Conservation (phyloP, 2,797 vertebrate species). For the Enteromius radiatus region DNA sequence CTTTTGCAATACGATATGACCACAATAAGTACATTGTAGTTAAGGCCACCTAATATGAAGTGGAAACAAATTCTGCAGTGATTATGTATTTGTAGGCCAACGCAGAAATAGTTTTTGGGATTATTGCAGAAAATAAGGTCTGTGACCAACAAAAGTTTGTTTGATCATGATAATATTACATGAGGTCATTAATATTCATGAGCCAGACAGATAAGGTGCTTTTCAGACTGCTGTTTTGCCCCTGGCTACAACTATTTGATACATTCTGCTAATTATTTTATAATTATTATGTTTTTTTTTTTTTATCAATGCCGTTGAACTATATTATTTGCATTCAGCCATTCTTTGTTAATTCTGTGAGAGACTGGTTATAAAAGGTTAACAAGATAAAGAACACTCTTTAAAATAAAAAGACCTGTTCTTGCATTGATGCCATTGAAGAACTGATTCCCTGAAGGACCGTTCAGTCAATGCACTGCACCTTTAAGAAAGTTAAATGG, state of each 20-base stretch:
- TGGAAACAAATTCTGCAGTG: neutral
- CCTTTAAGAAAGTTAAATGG: constrained; percentile 22
- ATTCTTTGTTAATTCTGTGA: neutral
- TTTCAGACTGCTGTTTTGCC: neutral
- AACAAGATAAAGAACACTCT: neutral
- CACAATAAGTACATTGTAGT: neutral
- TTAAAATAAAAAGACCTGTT: no score
- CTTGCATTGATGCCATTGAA: no score
- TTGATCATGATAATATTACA: neutral
- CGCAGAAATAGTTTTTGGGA: neutral
- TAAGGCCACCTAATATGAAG: neutral
- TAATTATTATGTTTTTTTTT: neutral
- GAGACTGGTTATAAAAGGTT: neutral
- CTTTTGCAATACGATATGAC: neutral
- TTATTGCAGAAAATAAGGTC: neutral
- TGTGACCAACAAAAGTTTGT: neutral
- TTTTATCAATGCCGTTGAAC: neutral
- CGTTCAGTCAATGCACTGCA: neutral
- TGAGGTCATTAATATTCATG: neutral
- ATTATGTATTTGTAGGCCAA: neutral
- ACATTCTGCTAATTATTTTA: neutral
- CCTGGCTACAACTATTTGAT: neutral
- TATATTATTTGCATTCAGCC: neutral
- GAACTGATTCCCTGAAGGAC: no score
- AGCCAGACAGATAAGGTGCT: neutral